A percentile compares a stretch with the other conserved stretches of the same genome.
Conservation (phyloP, 2,888 invertebrate genomes). For the Bedellia somnulentella region DNA sequence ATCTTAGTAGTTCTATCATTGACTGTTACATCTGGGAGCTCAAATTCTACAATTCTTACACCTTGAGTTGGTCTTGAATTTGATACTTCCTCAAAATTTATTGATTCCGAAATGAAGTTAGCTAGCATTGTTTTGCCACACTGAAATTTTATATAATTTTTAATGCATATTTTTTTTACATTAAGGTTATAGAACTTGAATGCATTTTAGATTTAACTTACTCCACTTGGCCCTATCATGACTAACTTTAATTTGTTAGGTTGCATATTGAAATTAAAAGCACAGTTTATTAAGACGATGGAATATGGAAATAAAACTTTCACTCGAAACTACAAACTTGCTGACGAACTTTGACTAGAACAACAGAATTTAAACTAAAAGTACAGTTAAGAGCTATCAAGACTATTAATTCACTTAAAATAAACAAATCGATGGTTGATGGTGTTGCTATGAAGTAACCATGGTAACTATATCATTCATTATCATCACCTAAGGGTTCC, state of each 20-base stretch:
- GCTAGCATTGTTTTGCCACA: conserved; percentile 72
- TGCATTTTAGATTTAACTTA: conserved; percentile 19
- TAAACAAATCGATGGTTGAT: too few relatives aligned
- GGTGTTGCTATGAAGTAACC: too few relatives aligned
- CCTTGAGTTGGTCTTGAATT: conserved; percentile 71
- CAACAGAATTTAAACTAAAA: too few relatives aligned
- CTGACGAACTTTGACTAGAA: too few relatives aligned
- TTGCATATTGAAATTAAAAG: conserved; percentile 27
- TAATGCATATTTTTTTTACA: neutral
- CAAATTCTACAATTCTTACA: conserved; percentile 76
- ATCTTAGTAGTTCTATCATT: conserved; percentile 60
- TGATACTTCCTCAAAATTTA: conserved; percentile 61
- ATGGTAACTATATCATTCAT: too few relatives aligned
- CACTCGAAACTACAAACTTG: too few relatives aligned
- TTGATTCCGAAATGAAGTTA: conserved; percentile 69
- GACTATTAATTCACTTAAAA: too few relatives aligned
- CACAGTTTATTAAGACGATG: too few relatives aligned
- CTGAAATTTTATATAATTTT: conserved; percentile 33
- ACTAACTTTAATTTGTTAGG: conserved; percentile 56
- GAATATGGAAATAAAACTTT: too few relatives aligned
- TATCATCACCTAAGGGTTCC: too few relatives aligned
- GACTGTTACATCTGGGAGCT: conserved; percentile 62
- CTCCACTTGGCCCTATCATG: conserved; percentile 58
- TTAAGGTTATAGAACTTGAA: neutral
- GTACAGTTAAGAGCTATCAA: too few relatives aligned